phyloP scores from a whole-genome alignment of 2,888 invertebrate genomes.

The Alviniconcha strummeri region DNA sequence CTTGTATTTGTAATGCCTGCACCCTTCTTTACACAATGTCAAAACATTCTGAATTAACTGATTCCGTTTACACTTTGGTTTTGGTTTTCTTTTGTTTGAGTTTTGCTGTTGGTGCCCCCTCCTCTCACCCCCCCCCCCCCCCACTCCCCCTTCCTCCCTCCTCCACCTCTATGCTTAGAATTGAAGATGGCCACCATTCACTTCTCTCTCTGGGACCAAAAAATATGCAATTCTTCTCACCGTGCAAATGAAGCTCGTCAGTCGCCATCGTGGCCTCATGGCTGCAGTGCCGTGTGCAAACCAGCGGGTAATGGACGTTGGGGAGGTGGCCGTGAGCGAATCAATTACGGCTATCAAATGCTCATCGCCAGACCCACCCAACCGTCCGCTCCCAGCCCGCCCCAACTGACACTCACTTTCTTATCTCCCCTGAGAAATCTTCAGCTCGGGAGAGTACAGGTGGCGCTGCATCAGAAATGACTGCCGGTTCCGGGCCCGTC shows the following conservation, averaged over 20 bases:
- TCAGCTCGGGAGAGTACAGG: not conserved
- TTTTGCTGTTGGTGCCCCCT: too few species aligned
- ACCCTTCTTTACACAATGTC: too few species aligned
- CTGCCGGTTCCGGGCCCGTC: not conserved
- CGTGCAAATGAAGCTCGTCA: constrained; percentile 16
- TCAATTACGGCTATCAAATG: constrained; percentile 30
- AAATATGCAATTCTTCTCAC: not conserved
- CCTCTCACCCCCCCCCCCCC: too few species aligned
- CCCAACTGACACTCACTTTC: constrained; percentile 13
- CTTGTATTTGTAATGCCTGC: too few species aligned
- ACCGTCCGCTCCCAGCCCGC: constrained; percentile 4
- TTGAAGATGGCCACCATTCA: too few species aligned
- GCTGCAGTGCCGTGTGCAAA: constrained; percentile 19
- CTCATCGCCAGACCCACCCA: constrained; percentile 19
- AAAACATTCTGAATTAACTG: too few species aligned
- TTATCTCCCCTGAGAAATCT: constrained; percentile 28
- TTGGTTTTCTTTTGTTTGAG: too few species aligned
- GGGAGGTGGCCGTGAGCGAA: constrained; percentile 3
- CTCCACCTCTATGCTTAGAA: too few species aligned
- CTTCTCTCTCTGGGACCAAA: not conserved
- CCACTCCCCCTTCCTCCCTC: too few species aligned
- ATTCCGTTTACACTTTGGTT: too few species aligned
- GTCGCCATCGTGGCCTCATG: not conserved
- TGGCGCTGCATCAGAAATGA: not conserved
- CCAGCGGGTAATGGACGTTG: constrained; percentile 13